Evolutionary conservation across 2,888 invertebrate species (phyloP).

Genomic region (Bembecia ichneumoniformis): DNA sequence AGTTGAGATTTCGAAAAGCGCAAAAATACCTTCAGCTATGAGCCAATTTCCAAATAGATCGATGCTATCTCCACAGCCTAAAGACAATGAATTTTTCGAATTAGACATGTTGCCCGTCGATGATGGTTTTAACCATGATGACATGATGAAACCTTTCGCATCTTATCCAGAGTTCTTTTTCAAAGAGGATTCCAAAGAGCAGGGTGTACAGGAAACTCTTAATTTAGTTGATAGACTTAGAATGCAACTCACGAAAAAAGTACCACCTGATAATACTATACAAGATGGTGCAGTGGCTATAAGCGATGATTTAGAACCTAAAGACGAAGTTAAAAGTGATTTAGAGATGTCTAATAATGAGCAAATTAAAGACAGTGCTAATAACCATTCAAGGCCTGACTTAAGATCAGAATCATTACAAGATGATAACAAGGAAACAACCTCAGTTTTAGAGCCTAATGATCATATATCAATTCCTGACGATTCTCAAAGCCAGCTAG

Average conservation of each 20-base stretch:
- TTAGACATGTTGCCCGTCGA: constrained; percentile 76
- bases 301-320: constrained; percentile 32
- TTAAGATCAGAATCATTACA: constrained; percentile 1
- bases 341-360: constrained; percentile 18
- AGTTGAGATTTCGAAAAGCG: constrained; percentile 61
- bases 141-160: constrained; percentile 76
- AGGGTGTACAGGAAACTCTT: constrained; percentile 84
- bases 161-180: constrained; percentile 78
- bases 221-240: constrained; percentile 88
- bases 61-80: constrained; percentile 81
- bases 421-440: constrained; percentile 26
- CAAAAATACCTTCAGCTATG: constrained; percentile 56
- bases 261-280: constrained; percentile 59
- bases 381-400: constrained; percentile 6
- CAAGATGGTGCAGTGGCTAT: constrained; percentile 37
- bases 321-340: constrained; percentile 31
- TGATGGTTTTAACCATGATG: constrained; percentile 77
- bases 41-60: constrained; percentile 71
- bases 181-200: constrained; percentile 85
- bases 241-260: constrained; percentile 79
- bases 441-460: constrained; percentile 31
- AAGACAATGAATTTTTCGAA: constrained; percentile 75
- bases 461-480: constrained; percentile 23
- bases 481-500: constrained; percentile 25
- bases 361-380: constrained; percentile 3